Conservation (phyloP, 2,113 vertebrate species). For the Mobula hypostoma region DNA sequence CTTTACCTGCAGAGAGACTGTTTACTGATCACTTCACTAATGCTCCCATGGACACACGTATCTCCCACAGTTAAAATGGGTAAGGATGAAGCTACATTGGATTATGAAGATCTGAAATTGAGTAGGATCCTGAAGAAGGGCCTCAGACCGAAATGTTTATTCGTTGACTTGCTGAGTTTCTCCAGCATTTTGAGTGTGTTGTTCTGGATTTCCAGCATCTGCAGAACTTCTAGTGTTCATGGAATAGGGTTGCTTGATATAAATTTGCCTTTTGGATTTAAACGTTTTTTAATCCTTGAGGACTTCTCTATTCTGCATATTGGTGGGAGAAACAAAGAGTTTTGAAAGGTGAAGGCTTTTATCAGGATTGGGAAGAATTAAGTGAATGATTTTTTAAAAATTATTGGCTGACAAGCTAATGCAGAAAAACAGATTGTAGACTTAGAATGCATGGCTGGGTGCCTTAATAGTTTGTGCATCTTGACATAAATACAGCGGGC, state of each 20-base stretch:
- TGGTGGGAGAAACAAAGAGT: background rate
- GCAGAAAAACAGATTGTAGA: background rate
- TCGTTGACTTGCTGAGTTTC: too few species aligned
- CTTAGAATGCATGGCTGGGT: background rate
- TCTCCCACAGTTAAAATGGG: too few species aligned
- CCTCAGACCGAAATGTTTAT: too few species aligned
- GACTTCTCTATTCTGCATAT: background rate
- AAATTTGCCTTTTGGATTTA: background rate
- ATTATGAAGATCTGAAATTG: background rate
- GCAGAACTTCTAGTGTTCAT: too few species aligned
- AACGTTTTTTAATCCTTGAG: background rate
- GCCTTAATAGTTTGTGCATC: background rate
- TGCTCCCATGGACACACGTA: too few species aligned
- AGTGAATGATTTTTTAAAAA: conserved; percentile 12
- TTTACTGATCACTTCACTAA: too few species aligned
- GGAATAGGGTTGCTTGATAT: background rate
- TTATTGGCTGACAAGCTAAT: background rate
- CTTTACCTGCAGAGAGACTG: too few species aligned
- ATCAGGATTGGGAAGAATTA: background rate
- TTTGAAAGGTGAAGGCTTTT: background rate
- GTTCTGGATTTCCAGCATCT: too few species aligned
- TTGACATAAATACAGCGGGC: conserved; percentile 10
- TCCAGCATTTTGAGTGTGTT: too few species aligned
- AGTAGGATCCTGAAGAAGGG: too few species aligned
- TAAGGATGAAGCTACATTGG: background rate